Evolutionary conservation across 2,888 invertebrate species (phyloP).

Genomic region (Acanthoscelides obtectus): DNA sequence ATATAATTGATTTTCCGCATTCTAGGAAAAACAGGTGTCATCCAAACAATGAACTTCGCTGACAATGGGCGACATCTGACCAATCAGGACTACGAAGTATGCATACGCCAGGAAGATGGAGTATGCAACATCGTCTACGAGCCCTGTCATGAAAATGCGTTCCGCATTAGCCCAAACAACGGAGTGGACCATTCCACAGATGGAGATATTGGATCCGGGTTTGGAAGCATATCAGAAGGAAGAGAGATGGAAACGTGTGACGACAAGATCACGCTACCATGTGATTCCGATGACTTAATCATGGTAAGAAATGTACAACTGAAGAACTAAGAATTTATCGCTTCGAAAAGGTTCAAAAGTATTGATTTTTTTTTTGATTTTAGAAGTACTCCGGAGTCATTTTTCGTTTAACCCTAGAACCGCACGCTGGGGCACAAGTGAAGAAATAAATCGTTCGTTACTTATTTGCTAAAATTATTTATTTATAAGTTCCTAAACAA

Average conservation of each 20-base stretch:
- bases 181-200: slow-evolving; percentile 4
- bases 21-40: slow-evolving; percentile 48
- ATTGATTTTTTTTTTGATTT: no score
- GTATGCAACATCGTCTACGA: slow-evolving; percentile 74
- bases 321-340: no score
- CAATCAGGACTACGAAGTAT: slow-evolving; percentile 72
- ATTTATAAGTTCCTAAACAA: no score
- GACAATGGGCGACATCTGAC: slow-evolving; percentile 78
- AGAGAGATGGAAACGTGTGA: slow-evolving; percentile 51
- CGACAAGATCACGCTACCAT: slow-evolving; percentile 75
- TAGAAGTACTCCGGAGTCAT: no score
- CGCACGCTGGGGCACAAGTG: no score
- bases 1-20: slow-evolving; percentile 2
- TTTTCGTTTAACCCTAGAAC: no score
- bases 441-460: no score
- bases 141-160: slow-evolving; percentile 71
- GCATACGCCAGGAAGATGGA: slow-evolving; percentile 63
- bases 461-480: no score
- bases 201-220: slow-evolving; percentile 17
- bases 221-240: slow-evolving; percentile 3
- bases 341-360: no score
- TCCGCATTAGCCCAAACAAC: slow-evolving; percentile 62
- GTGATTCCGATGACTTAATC: slow-evolving; percentile 79
- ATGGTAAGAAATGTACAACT: slow-evolving; percentile 57
- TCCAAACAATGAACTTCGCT: slow-evolving; percentile 77